These are phyloP conservation scores for Mustelus asterias DNA, from an alignment of 2,113 vertebrate genomes.

Conservation along the genomic window DNA sequence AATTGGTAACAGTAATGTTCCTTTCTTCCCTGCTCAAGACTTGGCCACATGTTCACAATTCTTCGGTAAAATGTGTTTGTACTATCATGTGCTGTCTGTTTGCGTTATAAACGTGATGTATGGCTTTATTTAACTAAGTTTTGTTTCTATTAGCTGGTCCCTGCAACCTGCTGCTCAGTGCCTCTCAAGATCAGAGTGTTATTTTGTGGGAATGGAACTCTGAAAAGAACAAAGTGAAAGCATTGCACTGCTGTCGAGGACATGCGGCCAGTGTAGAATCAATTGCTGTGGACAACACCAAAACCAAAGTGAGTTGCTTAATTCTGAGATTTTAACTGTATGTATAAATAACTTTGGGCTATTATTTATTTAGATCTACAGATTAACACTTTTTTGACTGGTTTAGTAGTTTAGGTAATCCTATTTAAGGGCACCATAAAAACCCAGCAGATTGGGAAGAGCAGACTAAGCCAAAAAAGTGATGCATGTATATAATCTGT, in stretches of 20 bases:
- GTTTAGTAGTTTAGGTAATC: not conserved
- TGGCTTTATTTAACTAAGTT: not conserved
- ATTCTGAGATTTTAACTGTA: not conserved
- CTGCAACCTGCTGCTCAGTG: conserved; percentile 77
- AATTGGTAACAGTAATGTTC: not conserved
- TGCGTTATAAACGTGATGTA: not conserved
- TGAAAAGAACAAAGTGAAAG: conserved; percentile 80
- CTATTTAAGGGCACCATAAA: not conserved
- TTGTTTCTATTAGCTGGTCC: conserved; percentile 63
- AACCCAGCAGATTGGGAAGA: not conserved
- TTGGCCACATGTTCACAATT: not conserved
- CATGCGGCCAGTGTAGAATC: conserved; percentile 85
- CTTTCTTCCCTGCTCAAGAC: not conserved
- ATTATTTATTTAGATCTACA: not conserved
- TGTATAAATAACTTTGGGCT: not conserved
- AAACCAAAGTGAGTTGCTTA: conserved; percentile 68
- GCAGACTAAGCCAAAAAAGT: not conserved
- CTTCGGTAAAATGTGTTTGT: not conserved
- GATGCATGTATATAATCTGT: not conserved
- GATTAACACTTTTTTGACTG: not conserved
- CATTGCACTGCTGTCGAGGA: conserved; percentile 85
- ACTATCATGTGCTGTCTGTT: not conserved
- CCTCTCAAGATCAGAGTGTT: conserved; percentile 89
- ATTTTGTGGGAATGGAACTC: conserved; percentile 94
- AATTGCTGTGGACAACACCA: conserved; percentile 70